Evolutionary conservation across 2,113 vertebrate genomes (phyloP).

Genomic region (Tychaedon coryphoeus): DNA sequence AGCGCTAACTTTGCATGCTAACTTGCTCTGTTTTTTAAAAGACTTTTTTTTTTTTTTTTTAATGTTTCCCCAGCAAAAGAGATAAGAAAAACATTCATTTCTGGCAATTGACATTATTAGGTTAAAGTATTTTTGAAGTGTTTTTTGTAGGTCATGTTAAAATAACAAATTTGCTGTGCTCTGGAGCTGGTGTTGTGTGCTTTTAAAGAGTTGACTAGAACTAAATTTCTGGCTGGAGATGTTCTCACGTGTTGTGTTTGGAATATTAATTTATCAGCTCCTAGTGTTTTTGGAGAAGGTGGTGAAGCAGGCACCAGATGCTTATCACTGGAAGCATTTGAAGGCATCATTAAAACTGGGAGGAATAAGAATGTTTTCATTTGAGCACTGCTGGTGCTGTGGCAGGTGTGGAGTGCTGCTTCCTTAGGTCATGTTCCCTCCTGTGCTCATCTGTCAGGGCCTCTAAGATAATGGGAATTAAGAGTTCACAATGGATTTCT

Average conservation of each 20-base stretch:
- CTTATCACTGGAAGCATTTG: neutral
- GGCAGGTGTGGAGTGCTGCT: neutral
- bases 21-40: neutral
- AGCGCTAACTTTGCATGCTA: neutral
- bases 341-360: neutral
- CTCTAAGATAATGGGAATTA: neutral
- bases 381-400: neutral
- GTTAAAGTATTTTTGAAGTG: constrained; percentile 13
- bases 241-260: neutral
- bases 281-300: neutral
- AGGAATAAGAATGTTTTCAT: neutral
- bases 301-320: neutral
- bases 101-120: constrained; percentile 43
- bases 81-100: constrained; percentile 21
- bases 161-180: constrained; percentile 7
- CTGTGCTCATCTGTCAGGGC: neutral
- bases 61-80: neutral
- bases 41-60: neutral
- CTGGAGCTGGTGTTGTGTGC: neutral
- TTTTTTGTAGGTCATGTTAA: neutral
- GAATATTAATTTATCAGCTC: neutral
- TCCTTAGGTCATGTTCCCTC: fast-evolving
- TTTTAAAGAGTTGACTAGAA: neutral
- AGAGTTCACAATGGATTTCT: neutral
- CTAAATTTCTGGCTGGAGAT: neutral